These are phyloP conservation scores for Sapajus apella DNA, from an alignment of 2,113 vertebrate genomes.

Conservation along the genomic window DNA sequence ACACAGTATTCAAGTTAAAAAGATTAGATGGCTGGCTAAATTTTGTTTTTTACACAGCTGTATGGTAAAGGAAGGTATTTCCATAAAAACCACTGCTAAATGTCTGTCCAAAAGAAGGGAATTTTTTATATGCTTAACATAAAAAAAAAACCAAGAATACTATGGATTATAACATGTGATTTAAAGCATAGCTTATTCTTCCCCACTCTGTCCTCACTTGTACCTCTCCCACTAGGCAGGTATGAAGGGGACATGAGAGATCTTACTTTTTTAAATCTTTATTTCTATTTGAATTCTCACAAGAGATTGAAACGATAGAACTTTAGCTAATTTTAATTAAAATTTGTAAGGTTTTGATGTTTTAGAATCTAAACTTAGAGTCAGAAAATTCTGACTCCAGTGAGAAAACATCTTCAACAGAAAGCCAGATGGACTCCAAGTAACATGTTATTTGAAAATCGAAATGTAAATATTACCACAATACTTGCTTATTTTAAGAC, in stretches of 20 bases:
- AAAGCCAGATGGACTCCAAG: not conserved
- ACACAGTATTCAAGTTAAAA: conserved; percentile 17
- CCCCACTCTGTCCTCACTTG: not conserved
- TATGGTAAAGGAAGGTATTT: not conserved
- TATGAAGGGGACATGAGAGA: not conserved
- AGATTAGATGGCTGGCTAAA: not conserved
- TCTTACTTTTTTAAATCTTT: not conserved
- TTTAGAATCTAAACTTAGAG: not conserved
- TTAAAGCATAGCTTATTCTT: not conserved
- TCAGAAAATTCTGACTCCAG: not conserved
- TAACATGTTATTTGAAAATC: not conserved
- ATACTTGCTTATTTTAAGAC: not conserved
- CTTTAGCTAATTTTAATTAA: conserved; percentile 18
- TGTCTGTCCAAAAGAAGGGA: not conserved
- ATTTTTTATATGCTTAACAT: not conserved
- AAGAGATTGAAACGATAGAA: not conserved
- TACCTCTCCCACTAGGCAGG: not conserved
- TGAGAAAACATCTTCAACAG: not conserved
- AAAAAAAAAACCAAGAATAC: not conserved
- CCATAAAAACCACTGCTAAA: not conserved
- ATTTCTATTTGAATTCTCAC: not conserved
- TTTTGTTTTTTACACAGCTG: not conserved
- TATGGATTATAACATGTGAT: not conserved
- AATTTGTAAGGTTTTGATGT: conserved; percentile 25
- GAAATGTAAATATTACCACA: conserved; percentile 12